Conservation (phyloP, 1,140 invertebrate genomes). For the Leptinotarsa defecta region DNA sequence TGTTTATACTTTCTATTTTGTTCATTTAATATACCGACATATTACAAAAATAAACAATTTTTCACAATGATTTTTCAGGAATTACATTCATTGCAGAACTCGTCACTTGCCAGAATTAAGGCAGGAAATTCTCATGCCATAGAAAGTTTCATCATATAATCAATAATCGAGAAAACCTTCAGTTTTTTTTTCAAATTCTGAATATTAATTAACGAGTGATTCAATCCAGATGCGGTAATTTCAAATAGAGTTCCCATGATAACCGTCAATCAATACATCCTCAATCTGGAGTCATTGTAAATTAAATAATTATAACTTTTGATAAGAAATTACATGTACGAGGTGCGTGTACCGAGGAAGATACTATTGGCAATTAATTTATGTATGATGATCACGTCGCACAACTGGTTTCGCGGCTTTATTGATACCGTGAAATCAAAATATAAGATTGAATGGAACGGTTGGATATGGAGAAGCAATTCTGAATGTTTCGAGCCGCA, state of each 20-base stretch:
- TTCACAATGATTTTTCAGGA: no score
- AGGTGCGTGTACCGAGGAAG: slow-evolving; percentile 12
- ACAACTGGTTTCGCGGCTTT: slow-evolving; percentile 9
- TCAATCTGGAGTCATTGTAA: slow-evolving; percentile 22
- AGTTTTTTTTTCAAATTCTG: not conserved
- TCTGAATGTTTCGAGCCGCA: not conserved
- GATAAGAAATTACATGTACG: slow-evolving; percentile 15
- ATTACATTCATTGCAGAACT: no score
- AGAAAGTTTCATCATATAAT: not conserved
- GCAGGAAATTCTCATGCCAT: not conserved
- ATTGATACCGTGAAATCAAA: not conserved
- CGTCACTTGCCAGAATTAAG: no score
- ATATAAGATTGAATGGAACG: not conserved
- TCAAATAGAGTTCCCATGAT: slow-evolving; percentile 13
- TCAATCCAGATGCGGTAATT: slow-evolving; percentile 5
- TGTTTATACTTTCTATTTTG: no score
- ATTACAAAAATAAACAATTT: no score
- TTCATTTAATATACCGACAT: no score
- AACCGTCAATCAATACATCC: slow-evolving; percentile 24
- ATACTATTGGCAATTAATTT: slow-evolving; percentile 19
- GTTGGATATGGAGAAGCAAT: not conserved
- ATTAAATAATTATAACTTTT: slow-evolving; percentile 28
- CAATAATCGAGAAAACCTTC: slow-evolving; percentile 7
- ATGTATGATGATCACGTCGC: slow-evolving; percentile 20
- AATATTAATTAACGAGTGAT: no score